A percentile compares a stretch with the other conserved stretches of the same genome.
Evolutionary conservation across 2,888 invertebrate genomes (phyloP).

Genomic region (Latheticus oryzae): DNA sequence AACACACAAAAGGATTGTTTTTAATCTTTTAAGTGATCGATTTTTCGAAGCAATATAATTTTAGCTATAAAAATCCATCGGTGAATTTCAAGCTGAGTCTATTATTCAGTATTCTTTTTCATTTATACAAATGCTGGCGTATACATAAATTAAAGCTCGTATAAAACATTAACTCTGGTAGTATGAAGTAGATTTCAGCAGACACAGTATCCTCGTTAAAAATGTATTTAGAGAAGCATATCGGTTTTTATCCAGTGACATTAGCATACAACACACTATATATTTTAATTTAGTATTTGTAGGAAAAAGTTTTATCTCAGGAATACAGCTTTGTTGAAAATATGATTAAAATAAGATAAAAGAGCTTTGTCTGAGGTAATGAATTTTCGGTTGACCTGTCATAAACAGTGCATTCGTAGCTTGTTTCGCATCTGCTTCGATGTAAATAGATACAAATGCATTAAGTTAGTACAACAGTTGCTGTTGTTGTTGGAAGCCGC

Average conservation of each 20-base stretch:
- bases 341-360: slow-evolving; percentile 19
- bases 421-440: slow-evolving; percentile 45
- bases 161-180: too few relatives aligned
- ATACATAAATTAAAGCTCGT: too few relatives aligned
- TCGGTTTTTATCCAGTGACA: neutral
- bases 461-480: slow-evolving; percentile 55
- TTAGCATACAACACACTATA: neutral
- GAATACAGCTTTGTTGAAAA: neutral
- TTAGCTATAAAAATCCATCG: too few relatives aligned
- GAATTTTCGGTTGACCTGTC: slow-evolving; percentile 25
- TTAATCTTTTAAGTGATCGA: too few relatives aligned
- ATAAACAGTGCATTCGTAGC: slow-evolving; percentile 30
- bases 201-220: too few relatives aligned
- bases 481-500: slow-evolving; percentile 56
- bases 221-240: too few relatives aligned
- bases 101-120: too few relatives aligned
- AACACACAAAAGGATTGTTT: too few relatives aligned
- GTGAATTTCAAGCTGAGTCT: too few relatives aligned
- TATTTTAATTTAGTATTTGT: slow-evolving; percentile 11
- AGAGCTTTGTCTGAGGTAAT: slow-evolving; percentile 24
- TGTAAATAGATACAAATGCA: slow-evolving; percentile 58
- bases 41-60: too few relatives aligned
- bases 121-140: too few relatives aligned
- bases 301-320: neutral
- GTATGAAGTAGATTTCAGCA: too few relatives aligned